Evolutionary conservation across 2,113 vertebrate species (phyloP), one percentile per base, ranked within the genome.

Genomic region (Tor tambroides): DNA sequence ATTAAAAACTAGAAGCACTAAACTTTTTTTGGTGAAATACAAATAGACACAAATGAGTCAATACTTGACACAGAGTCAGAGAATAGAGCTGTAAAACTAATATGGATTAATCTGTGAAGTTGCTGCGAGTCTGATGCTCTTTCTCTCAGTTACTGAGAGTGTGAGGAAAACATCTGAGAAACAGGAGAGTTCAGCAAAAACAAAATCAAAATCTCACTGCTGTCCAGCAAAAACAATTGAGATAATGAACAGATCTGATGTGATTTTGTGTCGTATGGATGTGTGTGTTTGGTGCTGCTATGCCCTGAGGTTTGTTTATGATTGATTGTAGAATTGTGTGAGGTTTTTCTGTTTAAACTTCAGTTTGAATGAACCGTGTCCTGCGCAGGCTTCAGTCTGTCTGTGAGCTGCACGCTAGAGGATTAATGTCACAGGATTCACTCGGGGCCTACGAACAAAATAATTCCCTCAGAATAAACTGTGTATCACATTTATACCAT

Each of bases 361-460:
- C 12, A 15, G 46, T 15, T 15, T 1, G 46, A 49, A 14, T 28
- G 61, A 65, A 15, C 11, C 5, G 11, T 65, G 61, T 65, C 63
- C 26, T 30, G 26, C 26, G 28, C 26, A 69, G 15, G 8, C 67
- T 35, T 71, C 17, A 21, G 32, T 35, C 67, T 35, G 67, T 69
- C 65, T 19, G n/a, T 21, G 56, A 61, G 23, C n/a, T 26, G 14
- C 63, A 30, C 63, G 30, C 32, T 38, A 10, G 38, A 26, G 74
- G n/a, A 49, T 76, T 51, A 78, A 78, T 32, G 49, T 54, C 75
- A 19, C 14, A 14, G 41, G 23, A 77, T 51, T 77, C 75, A 71
- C 65, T 17, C 23, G 23, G n/a, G 59, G 26, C 23, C n/a, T 9
- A 9, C 67, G 0, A 35, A 32, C 69, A 32, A 17, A 72, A 67